These are phyloP conservation scores for Xylota segnis DNA, from an alignment of 2,888 invertebrate species.

Conservation along the genomic window DNA sequence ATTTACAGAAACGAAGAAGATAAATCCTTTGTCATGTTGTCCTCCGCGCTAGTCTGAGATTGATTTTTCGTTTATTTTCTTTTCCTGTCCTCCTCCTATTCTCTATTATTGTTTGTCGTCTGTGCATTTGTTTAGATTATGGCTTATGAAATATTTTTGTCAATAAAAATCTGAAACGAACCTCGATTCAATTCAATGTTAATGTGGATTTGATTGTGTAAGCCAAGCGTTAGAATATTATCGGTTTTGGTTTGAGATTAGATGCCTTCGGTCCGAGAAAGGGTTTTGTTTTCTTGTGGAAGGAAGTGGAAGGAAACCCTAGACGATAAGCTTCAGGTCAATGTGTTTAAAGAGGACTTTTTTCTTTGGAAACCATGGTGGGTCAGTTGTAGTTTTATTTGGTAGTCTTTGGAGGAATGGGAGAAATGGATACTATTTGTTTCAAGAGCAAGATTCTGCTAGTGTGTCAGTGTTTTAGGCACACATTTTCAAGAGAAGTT, in stretches of 20 bases:
- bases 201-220: constrained; percentile 16
- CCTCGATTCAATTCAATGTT: constrained; percentile 20
- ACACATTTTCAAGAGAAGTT: too few relatives aligned
- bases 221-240: not conserved
- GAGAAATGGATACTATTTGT: too few relatives aligned
- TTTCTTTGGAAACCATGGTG: too few relatives aligned
- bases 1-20: constrained; percentile 18
- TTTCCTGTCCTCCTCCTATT: not conserved
- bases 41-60: constrained; percentile 34
- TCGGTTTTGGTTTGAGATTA: not conserved
- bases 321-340: not conserved
- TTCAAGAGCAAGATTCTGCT: too few relatives aligned
- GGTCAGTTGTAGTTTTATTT: too few relatives aligned
- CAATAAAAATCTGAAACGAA: constrained; percentile 28
- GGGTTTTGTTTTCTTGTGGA: not conserved
- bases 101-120: constrained; percentile 24
- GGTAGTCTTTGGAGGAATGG: too few relatives aligned
- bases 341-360: not conserved
- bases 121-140: constrained; percentile 27
- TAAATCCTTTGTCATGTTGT: constrained; percentile 10
- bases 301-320: not conserved
- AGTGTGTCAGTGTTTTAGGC: too few relatives aligned
- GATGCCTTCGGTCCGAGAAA: not conserved
- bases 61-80: constrained; percentile 9
- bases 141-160: constrained; percentile 36